phyloP scores from a whole-genome alignment of 1,140 invertebrate genomes.

The Drosophila ogumai region DNA sequence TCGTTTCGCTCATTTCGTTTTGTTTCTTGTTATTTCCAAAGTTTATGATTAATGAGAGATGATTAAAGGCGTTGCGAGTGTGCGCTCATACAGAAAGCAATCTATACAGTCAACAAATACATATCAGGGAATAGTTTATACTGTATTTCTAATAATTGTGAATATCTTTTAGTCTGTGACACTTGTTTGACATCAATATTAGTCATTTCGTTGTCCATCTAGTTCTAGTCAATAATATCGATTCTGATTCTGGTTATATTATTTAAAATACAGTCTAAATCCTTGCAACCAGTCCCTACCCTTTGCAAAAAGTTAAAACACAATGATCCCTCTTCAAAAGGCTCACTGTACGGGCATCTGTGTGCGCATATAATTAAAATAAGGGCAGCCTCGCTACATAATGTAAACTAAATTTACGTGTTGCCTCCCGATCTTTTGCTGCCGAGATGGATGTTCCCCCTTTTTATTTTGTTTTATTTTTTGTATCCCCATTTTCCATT shows the following conservation, averaged over 20 bases:
- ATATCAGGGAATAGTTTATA: too few relatives aligned
- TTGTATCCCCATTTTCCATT: slow-evolving; percentile 42
- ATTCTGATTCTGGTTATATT: background rate
- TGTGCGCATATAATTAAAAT: slow-evolving; percentile 50
- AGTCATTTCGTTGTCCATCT: too few relatives aligned
- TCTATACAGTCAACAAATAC: background rate
- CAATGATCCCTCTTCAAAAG: too few relatives aligned
- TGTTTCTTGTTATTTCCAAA: slow-evolving; percentile 54
- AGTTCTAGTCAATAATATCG: too few relatives aligned
- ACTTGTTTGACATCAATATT: too few relatives aligned
- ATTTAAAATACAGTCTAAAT: background rate
- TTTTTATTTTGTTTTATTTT: slow-evolving; percentile 14
- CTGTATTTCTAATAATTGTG: too few relatives aligned
- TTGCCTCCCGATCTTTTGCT: slow-evolving; percentile 26
- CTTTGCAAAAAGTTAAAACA: background rate
- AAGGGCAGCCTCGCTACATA: slow-evolving; percentile 48
- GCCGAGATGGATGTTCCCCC: slow-evolving; percentile 23
- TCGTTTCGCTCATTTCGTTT: slow-evolving; percentile 33
- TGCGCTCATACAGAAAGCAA: slow-evolving; percentile 5
- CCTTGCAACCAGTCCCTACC: background rate
- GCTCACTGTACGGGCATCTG: slow-evolving; percentile 13
- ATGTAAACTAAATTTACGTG: slow-evolving; percentile 78
- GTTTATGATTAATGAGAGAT: slow-evolving; percentile 79
- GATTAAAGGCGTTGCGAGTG: slow-evolving; percentile 55
- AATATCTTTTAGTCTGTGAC: too few relatives aligned